Base-by-base conservation (phyloP, 1,140 invertebrate genomes). In the Drosophila teissieri region DNA sequence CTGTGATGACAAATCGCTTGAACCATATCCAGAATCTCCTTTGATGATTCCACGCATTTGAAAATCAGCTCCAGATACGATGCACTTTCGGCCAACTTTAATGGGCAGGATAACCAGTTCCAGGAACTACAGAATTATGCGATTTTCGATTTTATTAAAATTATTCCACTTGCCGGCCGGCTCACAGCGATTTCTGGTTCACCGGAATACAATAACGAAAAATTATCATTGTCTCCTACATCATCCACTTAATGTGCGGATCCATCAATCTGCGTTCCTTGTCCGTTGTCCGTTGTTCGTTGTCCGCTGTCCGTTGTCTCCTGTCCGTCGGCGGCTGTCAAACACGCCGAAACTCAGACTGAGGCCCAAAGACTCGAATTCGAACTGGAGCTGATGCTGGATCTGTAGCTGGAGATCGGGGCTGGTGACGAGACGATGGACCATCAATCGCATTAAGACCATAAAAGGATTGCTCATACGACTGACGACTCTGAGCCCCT, bases 371-470 rank as follows among this genome's bases (percentile, higher is more conserved):
- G 19, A 7, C 31, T 10, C 31, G 31, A 31, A 31, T 24, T 8
- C 17, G 4, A 27, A 34, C 49, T 15, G 53, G 36, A 27, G 17
- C 40, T 44, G 62, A 12, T 54, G 34, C 36, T 44, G 63, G 15
- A 61, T 19, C 22, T 68, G 40, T 52, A 14, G 51, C 64, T 55
- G 40, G 60, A 31, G 51, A 72, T 55, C 49, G 56, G 27, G 27
- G 14, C 31, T 36, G 24, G 55, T 54, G 74, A 56, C 51, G 64
- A 56, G 62, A 49, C 69, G 62, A 61, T 68, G 83, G 81, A 80
- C 84, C 89, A 91, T 91, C 89, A 91, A 90, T 89, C 82, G 85
- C 84, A 91, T 91, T 91, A 90, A 91, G 77, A 80, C 82, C 84
- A 89, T 90, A 91, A 90, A 91, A 91, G 90, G 82, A 91, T 91